Evolutionary conservation across 2,113 vertebrate genomes (phyloP).

Genomic region (Azemiops feae): DNA sequence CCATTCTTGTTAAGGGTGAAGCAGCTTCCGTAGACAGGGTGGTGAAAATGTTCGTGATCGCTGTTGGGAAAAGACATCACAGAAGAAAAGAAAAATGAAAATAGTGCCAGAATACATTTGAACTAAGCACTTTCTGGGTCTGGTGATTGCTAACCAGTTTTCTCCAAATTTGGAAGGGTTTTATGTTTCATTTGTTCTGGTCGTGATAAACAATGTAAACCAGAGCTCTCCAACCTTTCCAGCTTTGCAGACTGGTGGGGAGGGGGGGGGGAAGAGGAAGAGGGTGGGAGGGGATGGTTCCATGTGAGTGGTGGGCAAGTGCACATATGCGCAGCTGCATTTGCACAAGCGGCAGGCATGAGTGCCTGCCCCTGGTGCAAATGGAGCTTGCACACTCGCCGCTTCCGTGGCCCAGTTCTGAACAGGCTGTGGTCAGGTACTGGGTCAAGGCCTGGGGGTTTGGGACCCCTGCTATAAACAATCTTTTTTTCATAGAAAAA

Average conservation of each 20-base stretch:
- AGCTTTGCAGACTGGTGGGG: background rate
- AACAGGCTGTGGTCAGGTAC: background rate
- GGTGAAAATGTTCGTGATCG: conserved; percentile 58
- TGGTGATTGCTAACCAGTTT: background rate
- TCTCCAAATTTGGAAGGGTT: background rate
- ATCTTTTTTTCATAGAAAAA: background rate
- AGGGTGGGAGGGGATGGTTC: background rate
- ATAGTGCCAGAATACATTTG: background rate
- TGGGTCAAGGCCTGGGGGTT: too few relatives aligned
- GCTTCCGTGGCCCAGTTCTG: background rate
- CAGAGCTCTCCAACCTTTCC: background rate
- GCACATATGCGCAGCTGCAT: background rate
- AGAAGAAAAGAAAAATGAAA: background rate
- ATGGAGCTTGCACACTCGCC: background rate
- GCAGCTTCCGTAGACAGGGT: conserved; percentile 69
- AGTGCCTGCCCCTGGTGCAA: too few relatives aligned
- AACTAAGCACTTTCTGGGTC: background rate
- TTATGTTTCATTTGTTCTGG: background rate
- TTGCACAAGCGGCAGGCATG: background rate
- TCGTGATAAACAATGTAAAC: background rate
- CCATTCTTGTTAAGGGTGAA: conserved; percentile 68
- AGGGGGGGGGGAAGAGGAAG: too few relatives aligned
- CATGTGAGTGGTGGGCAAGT: background rate
- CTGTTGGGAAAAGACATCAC: conserved; percentile 45
- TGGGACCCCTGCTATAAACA: background rate